Evolutionary conservation across 92 coral and sea anemone species (phyloP).

Genomic region (Ricordea florida): DNA sequence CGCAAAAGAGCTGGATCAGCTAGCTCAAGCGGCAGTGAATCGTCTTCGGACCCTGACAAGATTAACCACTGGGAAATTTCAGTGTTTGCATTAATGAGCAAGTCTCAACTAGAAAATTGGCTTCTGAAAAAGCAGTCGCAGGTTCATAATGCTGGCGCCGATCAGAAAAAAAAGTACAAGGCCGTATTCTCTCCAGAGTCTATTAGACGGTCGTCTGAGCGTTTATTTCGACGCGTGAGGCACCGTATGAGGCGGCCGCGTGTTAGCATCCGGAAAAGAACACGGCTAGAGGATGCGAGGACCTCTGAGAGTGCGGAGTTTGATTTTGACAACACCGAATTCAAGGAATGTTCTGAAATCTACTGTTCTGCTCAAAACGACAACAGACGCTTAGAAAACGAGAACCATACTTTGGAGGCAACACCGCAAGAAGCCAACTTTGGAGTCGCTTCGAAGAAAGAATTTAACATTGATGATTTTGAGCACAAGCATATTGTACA

Average conservation of each 20-base stretch:
- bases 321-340: slow-evolving; percentile 13
- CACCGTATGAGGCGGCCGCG: neutral
- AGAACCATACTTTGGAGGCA: no score
- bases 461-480: neutral
- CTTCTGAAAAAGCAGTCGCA: slow-evolving; percentile 1
- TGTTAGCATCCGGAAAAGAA: neutral
- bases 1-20: neutral
- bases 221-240: slow-evolving; percentile 10
- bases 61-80: slow-evolving; percentile 18
- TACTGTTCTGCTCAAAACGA: neutral
- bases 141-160: neutral
- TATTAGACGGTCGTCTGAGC: slow-evolving; percentile 17
- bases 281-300: neutral
- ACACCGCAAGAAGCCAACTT: no score
- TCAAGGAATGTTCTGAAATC: neutral
- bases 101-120: slow-evolving; percentile 7
- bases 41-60: neutral
- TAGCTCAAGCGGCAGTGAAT: neutral
- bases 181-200: neutral
- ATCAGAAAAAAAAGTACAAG: neutral
- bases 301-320: neutral
- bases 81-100: slow-evolving; percentile 7
- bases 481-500: slow-evolving; percentile 6
- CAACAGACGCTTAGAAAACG: no score
- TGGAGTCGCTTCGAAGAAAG: no score